A percentile compares a stretch with the other conserved stretches of the same genome.
These are phyloP conservation scores for Brenthis ino DNA, from an alignment of 2,888 invertebrate species.

Conservation along the genomic window DNA sequence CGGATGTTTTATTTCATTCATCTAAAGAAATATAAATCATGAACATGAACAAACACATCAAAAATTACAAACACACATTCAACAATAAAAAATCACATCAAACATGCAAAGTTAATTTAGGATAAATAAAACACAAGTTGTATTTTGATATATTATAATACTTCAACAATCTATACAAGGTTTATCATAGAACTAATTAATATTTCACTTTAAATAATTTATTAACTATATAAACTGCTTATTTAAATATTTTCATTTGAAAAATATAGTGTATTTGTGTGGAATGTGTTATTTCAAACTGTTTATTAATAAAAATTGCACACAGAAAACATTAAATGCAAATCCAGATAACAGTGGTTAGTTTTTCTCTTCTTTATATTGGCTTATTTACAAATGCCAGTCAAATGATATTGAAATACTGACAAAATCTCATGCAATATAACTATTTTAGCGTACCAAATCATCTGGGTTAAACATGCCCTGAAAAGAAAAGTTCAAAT, in stretches of 20 bases:
- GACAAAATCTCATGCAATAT: constrained; percentile 70
- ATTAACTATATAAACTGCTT: constrained; percentile 38
- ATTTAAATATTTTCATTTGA: constrained; percentile 29
- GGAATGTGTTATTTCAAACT: constrained; percentile 45
- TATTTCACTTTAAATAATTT: constrained; percentile 38
- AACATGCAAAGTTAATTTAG: constrained; percentile 40
- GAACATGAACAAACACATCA: background rate
- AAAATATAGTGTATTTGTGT: constrained; percentile 33
- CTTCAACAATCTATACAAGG: constrained; percentile 69
- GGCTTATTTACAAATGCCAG: constrained; percentile 67
- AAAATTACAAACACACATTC: constrained; percentile 1
- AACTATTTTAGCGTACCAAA: constrained; percentile 81
- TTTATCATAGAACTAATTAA: constrained; percentile 41
- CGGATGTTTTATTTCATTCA: background rate
- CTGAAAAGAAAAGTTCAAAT: constrained; percentile 74
- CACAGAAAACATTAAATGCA: constrained; percentile 55
- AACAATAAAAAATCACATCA: constrained; percentile 35
- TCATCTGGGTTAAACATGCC: constrained; percentile 95
- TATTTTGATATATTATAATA: constrained; percentile 63
- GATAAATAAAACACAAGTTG: constrained; percentile 54
- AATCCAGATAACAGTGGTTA: constrained; percentile 39
- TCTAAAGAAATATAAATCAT: background rate
- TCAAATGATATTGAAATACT: constrained; percentile 46
- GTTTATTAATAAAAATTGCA: constrained; percentile 59
- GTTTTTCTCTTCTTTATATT: constrained; percentile 37